Conservation (phyloP, 2,888 invertebrate species). For the Epistrophe grossulariae region DNA sequence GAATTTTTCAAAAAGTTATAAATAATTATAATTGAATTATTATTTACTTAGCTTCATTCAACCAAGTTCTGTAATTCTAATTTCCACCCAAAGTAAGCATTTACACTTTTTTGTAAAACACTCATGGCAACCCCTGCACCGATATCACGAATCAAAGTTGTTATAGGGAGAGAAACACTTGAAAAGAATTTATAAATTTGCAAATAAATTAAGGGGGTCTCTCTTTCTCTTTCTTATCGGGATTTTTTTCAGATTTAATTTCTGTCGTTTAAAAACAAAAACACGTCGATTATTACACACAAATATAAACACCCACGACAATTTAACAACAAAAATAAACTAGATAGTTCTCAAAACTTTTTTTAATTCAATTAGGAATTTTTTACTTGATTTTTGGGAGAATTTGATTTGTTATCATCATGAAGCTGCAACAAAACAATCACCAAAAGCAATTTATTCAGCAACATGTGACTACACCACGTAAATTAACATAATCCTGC, state of each 20-base stretch:
- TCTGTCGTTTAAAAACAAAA: constrained; percentile 47
- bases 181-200: constrained; percentile 19
- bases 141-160: constrained; percentile 23
- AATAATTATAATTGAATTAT: neutral
- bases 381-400: constrained; percentile 12
- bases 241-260: constrained; percentile 7
- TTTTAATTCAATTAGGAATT: constrained; percentile 13
- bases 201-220: constrained; percentile 47
- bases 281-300: constrained; percentile 33
- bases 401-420: constrained; percentile 7
- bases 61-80: neutral
- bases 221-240: constrained; percentile 9
- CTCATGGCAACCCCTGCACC: neutral
- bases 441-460: neutral
- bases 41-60: neutral
- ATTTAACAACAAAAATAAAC: constrained; percentile 2
- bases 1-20: neutral
- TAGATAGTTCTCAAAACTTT: neutral
- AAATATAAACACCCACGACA: constrained; percentile 11
- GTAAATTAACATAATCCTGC: neutral
- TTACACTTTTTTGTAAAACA: neutral
- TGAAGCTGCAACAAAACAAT: constrained; percentile 45
- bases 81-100: neutral
- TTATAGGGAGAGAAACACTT: constrained; percentile 1
- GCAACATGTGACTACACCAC: constrained; percentile 50